A percentile compares a stretch with the other conserved stretches of the same genome.
These are phyloP conservation scores for Shinisaurus crocodilurus DNA, from an alignment of 2,113 vertebrate genomes.

Conservation along the genomic window DNA sequence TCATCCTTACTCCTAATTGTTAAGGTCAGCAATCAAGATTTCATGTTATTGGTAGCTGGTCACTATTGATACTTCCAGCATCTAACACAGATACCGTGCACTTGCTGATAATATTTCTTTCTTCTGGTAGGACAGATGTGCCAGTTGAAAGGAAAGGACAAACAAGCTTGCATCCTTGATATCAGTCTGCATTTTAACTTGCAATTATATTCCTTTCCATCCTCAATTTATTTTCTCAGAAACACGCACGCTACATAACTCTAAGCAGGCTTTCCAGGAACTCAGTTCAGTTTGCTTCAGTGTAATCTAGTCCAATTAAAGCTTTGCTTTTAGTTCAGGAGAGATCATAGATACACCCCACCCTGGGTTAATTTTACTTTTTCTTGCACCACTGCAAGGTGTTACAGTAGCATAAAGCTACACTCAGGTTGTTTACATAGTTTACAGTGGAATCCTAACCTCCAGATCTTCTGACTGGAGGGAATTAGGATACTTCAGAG, in stretches of 20 bases:
- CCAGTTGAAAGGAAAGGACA: background rate
- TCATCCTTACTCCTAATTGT: constrained; percentile 54
- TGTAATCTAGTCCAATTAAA: background rate
- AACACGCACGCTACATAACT: background rate
- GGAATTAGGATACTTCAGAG: background rate
- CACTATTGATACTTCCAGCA: constrained; percentile 56
- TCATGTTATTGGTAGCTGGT: constrained; percentile 42
- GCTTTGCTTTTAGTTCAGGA: background rate
- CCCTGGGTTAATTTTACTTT: no score
- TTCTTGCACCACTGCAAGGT: no score
- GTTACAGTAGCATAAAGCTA: background rate
- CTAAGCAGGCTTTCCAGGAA: background rate
- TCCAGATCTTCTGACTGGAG: background rate
- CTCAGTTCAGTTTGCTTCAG: background rate
- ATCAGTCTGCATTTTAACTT: constrained; percentile 33
- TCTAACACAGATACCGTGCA: constrained; percentile 40
- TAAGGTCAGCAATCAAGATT: constrained; percentile 54
- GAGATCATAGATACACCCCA: background rate
- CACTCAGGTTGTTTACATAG: background rate
- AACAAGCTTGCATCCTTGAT: background rate
- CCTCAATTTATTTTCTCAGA: background rate
- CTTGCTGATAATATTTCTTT: constrained; percentile 56
- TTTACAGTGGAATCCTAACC: background rate
- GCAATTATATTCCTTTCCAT: background rate
- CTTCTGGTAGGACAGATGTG: constrained; percentile 36